These are phyloP conservation scores for Pyrrhia umbra DNA, from an alignment of 2,888 invertebrate genomes.

Conservation along the genomic window DNA sequence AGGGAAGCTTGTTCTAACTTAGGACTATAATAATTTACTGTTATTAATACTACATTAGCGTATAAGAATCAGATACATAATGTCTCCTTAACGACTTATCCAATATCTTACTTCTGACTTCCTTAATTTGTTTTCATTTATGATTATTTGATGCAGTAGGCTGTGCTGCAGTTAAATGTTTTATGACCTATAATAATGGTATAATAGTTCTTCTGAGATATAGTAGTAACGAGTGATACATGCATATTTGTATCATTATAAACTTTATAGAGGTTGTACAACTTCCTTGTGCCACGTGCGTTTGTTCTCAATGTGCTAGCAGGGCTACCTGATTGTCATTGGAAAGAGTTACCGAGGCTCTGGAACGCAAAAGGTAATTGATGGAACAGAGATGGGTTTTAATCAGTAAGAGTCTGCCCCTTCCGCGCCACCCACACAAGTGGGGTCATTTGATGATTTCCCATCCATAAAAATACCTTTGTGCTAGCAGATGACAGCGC, in stretches of 20 bases:
- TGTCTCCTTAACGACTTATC: conserved; percentile 49
- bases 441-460: too few species aligned
- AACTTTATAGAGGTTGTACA: conserved; percentile 17
- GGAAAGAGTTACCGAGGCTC: too few species aligned
- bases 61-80: conserved; percentile 54
- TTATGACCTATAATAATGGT: conserved; percentile 44
- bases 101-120: conserved; percentile 50
- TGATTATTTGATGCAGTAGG: conserved; percentile 32
- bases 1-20: conserved; percentile 50
- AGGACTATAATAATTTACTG: conserved; percentile 45
- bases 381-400: too few species aligned
- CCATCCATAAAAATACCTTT: too few species aligned
- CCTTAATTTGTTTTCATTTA: conserved; percentile 63
- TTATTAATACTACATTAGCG: conserved; percentile 58
- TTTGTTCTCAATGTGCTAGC: too few species aligned
- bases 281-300: conserved; percentile 45
- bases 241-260: conserved; percentile 15
- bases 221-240: conserved; percentile 8
- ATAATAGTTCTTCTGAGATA: conserved; percentile 22
- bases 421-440: too few species aligned
- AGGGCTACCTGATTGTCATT: too few species aligned
- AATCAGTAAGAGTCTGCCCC: too few species aligned
- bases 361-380: too few species aligned
- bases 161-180: conserved; percentile 43
- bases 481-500: too few species aligned